Base-by-base conservation (phyloP, 2,113 vertebrate species). In the Leucoraja erinaceus region DNA sequence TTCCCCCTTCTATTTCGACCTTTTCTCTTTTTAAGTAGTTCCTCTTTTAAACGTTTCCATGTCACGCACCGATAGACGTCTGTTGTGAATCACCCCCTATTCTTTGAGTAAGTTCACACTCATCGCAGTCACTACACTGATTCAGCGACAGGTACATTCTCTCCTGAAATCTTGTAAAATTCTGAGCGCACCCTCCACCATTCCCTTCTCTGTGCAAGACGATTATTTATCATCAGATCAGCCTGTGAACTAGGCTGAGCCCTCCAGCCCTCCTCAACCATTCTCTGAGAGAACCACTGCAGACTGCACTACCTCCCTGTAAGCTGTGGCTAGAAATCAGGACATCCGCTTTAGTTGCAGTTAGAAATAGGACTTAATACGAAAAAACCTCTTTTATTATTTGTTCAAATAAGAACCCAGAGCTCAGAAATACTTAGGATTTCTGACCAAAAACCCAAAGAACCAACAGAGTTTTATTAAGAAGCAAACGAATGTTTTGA, bases 361-460 rank as follows among this genome's bases (percentile, higher is more conserved):
- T 66, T 88, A 88, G 83, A n/a, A 88, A 16, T 63, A 66, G 16
- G 59, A 3, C 63, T 63, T 31, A 63, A 63, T 31, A 33, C 12
- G 28, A 3, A 77, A 77, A n/a, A n/a, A 22, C 18, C 70, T 75
- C n/a, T n/a, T n/a, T 31, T 88, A 20, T 5, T 72, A 72, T 20
- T 72, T 33, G 7, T 63, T 88, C 12, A 14, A 63, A 63, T 83
- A 86, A 63, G 61, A 63, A 66, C 28, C 83, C 28, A 12, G 61
- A 63, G 28, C 83, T 88, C 83, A 88, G 5, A 66, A 63, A 31
- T 88, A 88, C 83, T 86, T 86, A 31, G 83, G 56, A 61, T 28
- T 63, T 63, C 16, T 12, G 61, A 88, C 28, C 83, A 66, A 88
- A 88, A 88, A 88, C 63, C 83, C 83, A 88, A 88, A 88, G 83